Conservation (phyloP, 2,113 vertebrate genomes). For the Cisticola juncidis region DNA sequence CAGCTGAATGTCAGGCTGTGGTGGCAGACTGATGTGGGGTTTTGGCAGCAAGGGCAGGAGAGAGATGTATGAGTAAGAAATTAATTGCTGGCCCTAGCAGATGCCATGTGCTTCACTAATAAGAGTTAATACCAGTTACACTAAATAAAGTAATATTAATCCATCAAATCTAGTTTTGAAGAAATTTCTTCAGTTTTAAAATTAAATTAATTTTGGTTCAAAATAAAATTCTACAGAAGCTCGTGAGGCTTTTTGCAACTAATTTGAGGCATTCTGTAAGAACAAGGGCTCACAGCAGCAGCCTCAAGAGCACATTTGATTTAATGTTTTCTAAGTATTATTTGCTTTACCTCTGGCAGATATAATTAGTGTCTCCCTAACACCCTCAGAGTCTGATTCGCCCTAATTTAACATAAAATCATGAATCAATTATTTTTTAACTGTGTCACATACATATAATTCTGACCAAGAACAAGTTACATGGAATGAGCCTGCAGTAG, state of each 20-base stretch:
- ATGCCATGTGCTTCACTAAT: not conserved
- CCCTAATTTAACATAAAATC: conserved; percentile 12
- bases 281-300: not conserved
- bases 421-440: not conserved
- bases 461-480: not conserved
- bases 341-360: conserved; percentile 27
- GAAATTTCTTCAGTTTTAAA: not conserved
- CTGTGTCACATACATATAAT: not conserved
- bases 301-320: not conserved
- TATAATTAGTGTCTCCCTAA: conserved; percentile 2
- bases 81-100: not conserved
- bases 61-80: not conserved
- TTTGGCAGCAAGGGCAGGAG: not conserved
- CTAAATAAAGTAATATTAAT: not conserved
- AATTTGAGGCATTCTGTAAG: not conserved
- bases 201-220: not conserved
- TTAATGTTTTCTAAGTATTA: conserved; percentile 33
- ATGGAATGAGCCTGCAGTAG: not conserved
- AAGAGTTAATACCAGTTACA: not conserved
- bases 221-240: not conserved
- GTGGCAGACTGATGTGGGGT: not conserved
- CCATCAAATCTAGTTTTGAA: not conserved
- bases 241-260: not conserved
- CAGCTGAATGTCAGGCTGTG: not conserved
- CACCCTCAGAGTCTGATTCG: not conserved